Base-by-base conservation (phyloP, 2,113 vertebrate species). In the Rynchops niger region DNA sequence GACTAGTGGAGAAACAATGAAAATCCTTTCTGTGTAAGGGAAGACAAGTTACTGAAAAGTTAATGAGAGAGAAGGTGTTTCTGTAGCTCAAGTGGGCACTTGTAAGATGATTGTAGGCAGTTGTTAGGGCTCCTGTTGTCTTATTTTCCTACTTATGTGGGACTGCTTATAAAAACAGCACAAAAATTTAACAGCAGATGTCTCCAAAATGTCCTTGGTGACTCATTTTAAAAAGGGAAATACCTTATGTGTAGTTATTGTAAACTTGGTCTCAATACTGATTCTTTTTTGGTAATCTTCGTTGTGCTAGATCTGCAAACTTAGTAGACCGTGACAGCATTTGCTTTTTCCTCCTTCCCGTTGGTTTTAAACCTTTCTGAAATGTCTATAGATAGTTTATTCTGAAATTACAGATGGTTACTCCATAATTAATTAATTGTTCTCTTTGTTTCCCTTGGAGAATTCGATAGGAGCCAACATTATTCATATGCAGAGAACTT, bases 171-270 rank as follows among this genome's bases (percentile, higher is more conserved):
- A 93, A 92, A 88, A 90, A 38, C 59, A 65, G 49, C 40, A n/a
- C 26, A 85, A 81, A 82, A 49, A n/a, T 74, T 59, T 80, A 87
- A 53, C 62, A 89, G 74, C 61, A 80, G 23, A 12, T 69, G 55
- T 34, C 32, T 86, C 56, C 47, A 61, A 90, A 93, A 71, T 73
- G 38, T 69, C 42, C 19, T 72, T n/a, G n/a, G 15, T 91, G 78
- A 90, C 55, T 84, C 32, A 63, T 61, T 91, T 95, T 73, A 42
- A 59, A 96, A 96, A 81, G 63, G 69, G 56, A 95, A 91, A 55
- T 94, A 74, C 79, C 52, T 65, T 62, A 29, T 43, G 45, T 38
- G 13, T 65, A 11, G 21, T 74, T 90, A n/a, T 9, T 40, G 30
- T 74, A 43, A 86, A 88, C 34, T 61, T 53, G 16, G 6, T 49